Evolutionary conservation across 1,140 invertebrate species (phyloP), one percentile per base, ranked within the genome.

Genomic region (Calosoma granatense): DNA sequence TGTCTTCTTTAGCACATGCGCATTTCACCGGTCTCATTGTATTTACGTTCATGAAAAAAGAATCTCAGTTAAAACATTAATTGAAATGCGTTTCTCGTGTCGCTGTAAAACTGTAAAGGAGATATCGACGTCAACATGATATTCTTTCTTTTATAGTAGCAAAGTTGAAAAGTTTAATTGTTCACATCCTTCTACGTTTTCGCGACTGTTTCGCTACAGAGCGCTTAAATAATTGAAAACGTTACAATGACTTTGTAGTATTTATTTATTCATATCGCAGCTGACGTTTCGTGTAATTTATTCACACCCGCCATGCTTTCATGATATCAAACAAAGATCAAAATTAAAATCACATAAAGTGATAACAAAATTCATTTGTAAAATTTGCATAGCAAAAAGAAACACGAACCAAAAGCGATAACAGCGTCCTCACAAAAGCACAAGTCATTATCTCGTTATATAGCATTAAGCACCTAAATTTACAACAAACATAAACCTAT

Each of bases 181-280:
- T 47, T 9, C 41, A 47, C 41, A 47, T 30, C 14, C 6, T 14
- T 30, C 14, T 14, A 14, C 4, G 41, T 6, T 47, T 12, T 11
- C 6, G 6, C 15, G 41, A 47, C 3, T 11, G 41, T 17, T 4
- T 47, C 41, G 15, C 41, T 4, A 4, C 41, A 17, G 15, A 12
- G 15, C 9, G 41, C 9, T 47, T 47, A 47, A 47, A 47, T 47
- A 47, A 47, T 47, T 47, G 41, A 47, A 17, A 47, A 12, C 17
- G 15, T 47, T 11, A 47, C 41, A 47, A 47, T 47, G 41, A 47
- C 41, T 47, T 47, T 47, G 41, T 47, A 12, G 41, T 47, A 47
- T 47, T 47, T 47, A 47, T 12, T 47, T 47, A 47, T 47, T 47
- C 41, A 47, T 47, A 47, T 12, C 41, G 15, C 41, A 47, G 41